Percentiles rank a stretch among this genome's conserved stretches.
Evolutionary conservation across 2,113 vertebrate species (phyloP).

Genomic region (Silurus glanis): DNA sequence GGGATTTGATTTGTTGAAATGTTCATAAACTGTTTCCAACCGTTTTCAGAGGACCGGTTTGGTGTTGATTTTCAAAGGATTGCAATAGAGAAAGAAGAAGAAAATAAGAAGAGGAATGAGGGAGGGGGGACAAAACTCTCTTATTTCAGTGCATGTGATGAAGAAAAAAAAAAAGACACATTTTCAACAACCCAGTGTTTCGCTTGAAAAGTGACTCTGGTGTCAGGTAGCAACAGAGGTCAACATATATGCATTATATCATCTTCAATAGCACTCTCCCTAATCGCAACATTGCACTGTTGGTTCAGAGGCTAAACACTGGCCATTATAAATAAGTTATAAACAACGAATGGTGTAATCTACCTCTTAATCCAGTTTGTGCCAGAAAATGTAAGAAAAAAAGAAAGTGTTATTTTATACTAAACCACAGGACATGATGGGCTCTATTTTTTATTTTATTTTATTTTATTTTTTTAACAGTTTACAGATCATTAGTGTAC

Average conservation of each 20-base stretch:
- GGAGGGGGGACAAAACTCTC: conserved; percentile 54
- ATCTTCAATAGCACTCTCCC: conserved; percentile 43
- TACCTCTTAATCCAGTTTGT: too few relatives aligned
- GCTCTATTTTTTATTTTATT: too few relatives aligned
- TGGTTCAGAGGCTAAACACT: neutral
- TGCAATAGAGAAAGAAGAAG: neutral
- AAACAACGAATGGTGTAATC: conserved; percentile 53
- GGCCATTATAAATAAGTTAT: neutral
- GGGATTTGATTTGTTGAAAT: conserved; percentile 91
- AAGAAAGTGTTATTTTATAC: conserved; percentile 68
- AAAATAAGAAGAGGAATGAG: conserved; percentile 36
- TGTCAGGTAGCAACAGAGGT: conserved; percentile 48
- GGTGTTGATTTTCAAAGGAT: conserved; percentile 71
- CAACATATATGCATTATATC: conserved; percentile 6
- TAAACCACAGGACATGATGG: conserved; percentile 66
- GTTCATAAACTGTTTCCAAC: conserved; percentile 86
- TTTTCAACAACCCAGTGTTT: conserved; percentile 49
- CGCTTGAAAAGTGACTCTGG: conserved; percentile 46
- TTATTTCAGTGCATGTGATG: conserved; percentile 52
- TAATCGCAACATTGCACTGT: neutral
- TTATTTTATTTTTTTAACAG: too few relatives aligned
- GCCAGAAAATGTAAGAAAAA: neutral
- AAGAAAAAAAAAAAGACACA: conserved; percentile 53
- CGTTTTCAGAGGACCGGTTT: conserved; percentile 76
- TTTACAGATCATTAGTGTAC: conserved; percentile 4